Conservation (phyloP, 2,888 invertebrate genomes). For the Omphaloscelis lunosa region DNA sequence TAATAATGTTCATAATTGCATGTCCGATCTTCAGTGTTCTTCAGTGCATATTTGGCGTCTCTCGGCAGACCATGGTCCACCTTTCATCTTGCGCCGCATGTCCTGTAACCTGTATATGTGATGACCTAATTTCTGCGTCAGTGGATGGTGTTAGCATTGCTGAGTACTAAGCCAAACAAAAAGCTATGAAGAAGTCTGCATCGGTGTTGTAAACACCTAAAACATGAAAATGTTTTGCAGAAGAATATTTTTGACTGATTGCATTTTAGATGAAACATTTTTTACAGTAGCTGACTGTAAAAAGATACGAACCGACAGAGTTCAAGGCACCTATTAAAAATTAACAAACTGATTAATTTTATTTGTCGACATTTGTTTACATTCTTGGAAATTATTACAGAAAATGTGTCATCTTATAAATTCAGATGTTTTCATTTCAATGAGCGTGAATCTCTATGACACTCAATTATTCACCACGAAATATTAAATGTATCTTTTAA, state of each 20-base stretch:
- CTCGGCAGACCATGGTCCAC: neutral
- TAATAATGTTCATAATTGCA: conserved; percentile 5
- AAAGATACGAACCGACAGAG: neutral
- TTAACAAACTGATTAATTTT: neutral
- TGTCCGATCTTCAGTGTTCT: neutral
- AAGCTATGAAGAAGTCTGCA: neutral
- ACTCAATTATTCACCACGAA: conserved; percentile 38
- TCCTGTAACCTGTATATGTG: neutral
- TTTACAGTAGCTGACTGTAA: too few relatives aligned
- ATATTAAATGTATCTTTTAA: conserved; percentile 16
- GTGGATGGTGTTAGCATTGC: neutral
- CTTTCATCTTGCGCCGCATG: neutral
- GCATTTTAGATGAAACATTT: neutral
- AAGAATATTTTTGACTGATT: neutral
- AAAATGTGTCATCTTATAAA: conserved; percentile 29
- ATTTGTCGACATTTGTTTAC: conserved; percentile 16
- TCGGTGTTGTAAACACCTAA: neutral
- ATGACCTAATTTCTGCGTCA: neutral
- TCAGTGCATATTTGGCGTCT: neutral
- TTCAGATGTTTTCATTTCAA: conserved; percentile 48
- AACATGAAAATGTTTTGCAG: neutral
- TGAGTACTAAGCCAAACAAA: neutral
- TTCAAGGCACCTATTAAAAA: conserved; percentile 28
- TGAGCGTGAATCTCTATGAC: conserved; percentile 34
- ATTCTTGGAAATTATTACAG: conserved; percentile 32